Percentiles rank a stretch among this genome's conserved stretches.
phyloP scores from a whole-genome alignment of 2,888 invertebrate genomes.

The Plemyria rubiginata region DNA sequence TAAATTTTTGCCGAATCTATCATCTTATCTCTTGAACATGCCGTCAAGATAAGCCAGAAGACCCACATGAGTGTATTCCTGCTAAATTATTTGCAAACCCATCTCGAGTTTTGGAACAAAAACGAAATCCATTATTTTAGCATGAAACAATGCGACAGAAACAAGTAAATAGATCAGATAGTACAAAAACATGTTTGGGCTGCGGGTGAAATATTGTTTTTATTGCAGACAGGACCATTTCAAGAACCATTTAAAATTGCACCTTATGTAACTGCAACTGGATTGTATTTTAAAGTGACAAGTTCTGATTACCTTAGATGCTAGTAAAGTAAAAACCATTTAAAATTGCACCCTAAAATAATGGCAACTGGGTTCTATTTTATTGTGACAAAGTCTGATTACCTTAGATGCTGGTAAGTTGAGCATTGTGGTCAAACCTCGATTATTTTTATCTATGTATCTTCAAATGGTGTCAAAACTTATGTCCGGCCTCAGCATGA shows the following conservation, averaged over 20 bases:
- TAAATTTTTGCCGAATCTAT: conserved; percentile 60
- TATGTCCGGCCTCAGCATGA: conserved; percentile 79
- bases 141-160: conserved; percentile 75
- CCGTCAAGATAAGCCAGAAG: conserved; percentile 63
- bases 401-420: conserved; percentile 44
- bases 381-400: conserved; percentile 11
- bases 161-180: conserved; percentile 80
- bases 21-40: conserved; percentile 66
- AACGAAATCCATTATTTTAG: conserved; percentile 66
- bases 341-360: conserved; percentile 3
- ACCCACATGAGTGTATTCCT: conserved; percentile 61
- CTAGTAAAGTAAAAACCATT: conserved; percentile 37
- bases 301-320: conserved; percentile 33
- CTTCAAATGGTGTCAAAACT: conserved; percentile 80
- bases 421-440: conserved; percentile 71
- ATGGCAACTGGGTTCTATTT: conserved; percentile 43
- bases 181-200: conserved; percentile 70
- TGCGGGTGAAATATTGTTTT: conserved; percentile 72
- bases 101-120: conserved; percentile 72
- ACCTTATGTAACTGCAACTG: conserved; percentile 28
- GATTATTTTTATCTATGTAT: conserved; percentile 79
- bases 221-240: conserved; percentile 48
- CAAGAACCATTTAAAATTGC: conserved; percentile 2
- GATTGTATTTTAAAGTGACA: conserved; percentile 37
- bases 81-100: conserved; percentile 76